Evolutionary conservation across 2,113 vertebrate genomes (phyloP).

Genomic region (Lophochroa leadbeateri): DNA sequence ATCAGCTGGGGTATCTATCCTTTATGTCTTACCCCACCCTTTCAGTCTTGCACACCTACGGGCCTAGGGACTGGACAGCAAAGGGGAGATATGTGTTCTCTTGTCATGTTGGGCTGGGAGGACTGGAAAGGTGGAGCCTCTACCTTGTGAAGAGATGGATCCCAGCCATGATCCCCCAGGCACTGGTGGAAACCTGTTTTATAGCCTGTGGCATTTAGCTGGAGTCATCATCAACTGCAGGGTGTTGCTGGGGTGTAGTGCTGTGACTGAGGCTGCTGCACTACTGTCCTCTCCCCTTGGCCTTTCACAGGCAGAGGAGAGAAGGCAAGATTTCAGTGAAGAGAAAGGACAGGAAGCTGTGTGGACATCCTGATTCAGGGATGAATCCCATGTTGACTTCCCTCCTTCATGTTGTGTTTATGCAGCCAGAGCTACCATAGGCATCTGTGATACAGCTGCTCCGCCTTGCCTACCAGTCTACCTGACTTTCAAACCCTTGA

Average conservation of each 20-base stretch:
- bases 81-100: not conserved
- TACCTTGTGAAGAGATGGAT: not conserved
- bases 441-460: not conserved
- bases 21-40: not conserved
- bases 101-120: fast-evolving
- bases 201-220: not conserved
- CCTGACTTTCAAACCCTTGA: not conserved
- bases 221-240: not conserved
- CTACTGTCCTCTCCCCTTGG: not conserved
- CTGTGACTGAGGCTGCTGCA: not conserved
- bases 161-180: not conserved
- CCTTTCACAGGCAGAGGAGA: not conserved
- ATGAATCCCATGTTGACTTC: not conserved
- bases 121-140: not conserved
- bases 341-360: not conserved
- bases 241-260: not conserved
- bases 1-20: not conserved
- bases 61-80: not conserved
- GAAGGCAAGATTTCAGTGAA: not conserved
- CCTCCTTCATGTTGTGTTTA: not conserved
- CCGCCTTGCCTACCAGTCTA: not conserved
- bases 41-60: not conserved
- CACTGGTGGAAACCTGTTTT: not conserved
- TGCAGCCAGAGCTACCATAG: not conserved
- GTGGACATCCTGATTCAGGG: not conserved